Percentiles rank a stretch among this genome's conserved stretches.
Conservation (phyloP, 2,113 vertebrate species). For the Thunnus thynnus region DNA sequence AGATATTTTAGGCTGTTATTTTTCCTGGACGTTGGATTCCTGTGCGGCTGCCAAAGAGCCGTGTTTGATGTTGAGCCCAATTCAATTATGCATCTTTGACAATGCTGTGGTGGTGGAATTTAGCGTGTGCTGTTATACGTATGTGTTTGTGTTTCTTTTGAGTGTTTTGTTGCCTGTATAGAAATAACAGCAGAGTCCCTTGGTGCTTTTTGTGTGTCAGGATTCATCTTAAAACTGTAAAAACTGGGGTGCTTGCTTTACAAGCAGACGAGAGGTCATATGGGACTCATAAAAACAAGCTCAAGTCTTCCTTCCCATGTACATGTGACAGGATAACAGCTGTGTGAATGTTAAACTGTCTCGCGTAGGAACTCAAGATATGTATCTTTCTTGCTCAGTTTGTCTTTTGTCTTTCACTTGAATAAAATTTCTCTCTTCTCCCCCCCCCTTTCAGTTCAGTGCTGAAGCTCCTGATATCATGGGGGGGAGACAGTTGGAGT, state of each 20-base stretch:
- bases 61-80: slow-evolving; percentile 69
- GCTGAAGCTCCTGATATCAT: slow-evolving; percentile 44
- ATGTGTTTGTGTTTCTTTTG: slow-evolving; percentile 34
- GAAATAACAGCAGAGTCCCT: slow-evolving; percentile 26
- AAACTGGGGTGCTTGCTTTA: slow-evolving; percentile 65
- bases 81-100: slow-evolving; percentile 55
- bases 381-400: slow-evolving; percentile 43
- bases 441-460: background rate
- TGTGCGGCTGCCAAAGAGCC: slow-evolving; percentile 62
- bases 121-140: slow-evolving; percentile 23
- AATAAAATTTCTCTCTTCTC: slow-evolving; percentile 21
- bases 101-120: slow-evolving; percentile 60
- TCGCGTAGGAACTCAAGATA: slow-evolving; percentile 30
- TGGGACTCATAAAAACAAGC: slow-evolving; percentile 67
- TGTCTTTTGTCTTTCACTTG: slow-evolving; percentile 27
- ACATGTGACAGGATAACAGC: slow-evolving; percentile 75
- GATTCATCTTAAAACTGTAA: background rate
- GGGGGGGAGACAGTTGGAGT: slow-evolving; percentile 8
- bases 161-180: slow-evolving; percentile 15
- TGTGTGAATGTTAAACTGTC: slow-evolving; percentile 65
- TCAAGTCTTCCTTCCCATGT: slow-evolving; percentile 67
- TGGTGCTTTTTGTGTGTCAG: background rate
- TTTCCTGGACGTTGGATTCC: slow-evolving; percentile 66
- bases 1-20: slow-evolving; percentile 70
- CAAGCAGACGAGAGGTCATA: slow-evolving; percentile 55